phyloP scores from a whole-genome alignment of 2,888 invertebrate species.

The Adelphocoris suturalis region DNA sequence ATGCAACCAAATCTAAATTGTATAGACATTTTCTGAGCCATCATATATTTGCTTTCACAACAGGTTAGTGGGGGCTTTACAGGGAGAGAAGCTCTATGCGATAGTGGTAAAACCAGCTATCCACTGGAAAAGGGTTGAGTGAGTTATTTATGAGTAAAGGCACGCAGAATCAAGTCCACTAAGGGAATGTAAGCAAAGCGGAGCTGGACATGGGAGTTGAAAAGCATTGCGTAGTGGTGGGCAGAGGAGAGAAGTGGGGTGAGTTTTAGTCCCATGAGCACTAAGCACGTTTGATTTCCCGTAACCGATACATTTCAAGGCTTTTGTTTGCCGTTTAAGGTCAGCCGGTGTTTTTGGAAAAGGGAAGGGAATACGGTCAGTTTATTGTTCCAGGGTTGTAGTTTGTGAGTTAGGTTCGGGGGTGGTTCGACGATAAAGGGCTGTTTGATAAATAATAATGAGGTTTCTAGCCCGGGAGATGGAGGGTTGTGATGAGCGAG shows the following conservation, averaged over 20 bases:
- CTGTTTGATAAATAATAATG: conserved; percentile 68
- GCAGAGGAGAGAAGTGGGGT: too few species aligned
- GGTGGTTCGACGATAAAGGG: conserved; percentile 55
- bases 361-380: conserved; percentile 21
- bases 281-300: conserved; percentile 60
- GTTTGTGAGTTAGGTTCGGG: conserved; percentile 10
- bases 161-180: conserved; percentile 41
- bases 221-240: conserved; percentile 24
- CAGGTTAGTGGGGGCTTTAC: conserved; percentile 34
- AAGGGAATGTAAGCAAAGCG: conserved; percentile 60
- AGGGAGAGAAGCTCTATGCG: not conserved
- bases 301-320: conserved; percentile 68
- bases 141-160: conserved; percentile 55
- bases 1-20: conserved; percentile 45
- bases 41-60: conserved; percentile 54
- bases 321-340: conserved; percentile 70
- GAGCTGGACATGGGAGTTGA: conserved; percentile 21
- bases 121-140: not conserved
- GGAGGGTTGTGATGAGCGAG: not conserved
- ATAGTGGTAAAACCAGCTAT: not conserved
- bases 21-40: conserved; percentile 25
- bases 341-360: conserved; percentile 61
- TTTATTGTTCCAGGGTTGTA: conserved; percentile 49
- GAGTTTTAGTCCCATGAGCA: conserved; percentile 57
- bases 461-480: conserved; percentile 3